phyloP scores from a whole-genome alignment of 2,797 vertebrate genomes.

The Chaenodraco wilsoni region DNA sequence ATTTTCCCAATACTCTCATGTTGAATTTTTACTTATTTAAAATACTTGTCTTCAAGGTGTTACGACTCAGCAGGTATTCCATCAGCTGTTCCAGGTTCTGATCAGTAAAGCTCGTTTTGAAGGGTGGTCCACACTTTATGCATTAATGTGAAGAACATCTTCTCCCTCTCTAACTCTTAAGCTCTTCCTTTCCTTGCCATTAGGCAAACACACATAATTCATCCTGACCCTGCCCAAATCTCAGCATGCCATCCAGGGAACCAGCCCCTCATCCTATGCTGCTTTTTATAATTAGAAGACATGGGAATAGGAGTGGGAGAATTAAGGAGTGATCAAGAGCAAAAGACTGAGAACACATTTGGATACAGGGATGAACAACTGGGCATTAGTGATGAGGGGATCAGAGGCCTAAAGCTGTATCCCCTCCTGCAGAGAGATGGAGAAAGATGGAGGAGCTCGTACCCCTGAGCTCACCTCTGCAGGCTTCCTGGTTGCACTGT shows the following conservation, averaged over 20 bases:
- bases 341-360: slow-evolving; percentile 25
- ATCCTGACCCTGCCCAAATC: slow-evolving; percentile 46
- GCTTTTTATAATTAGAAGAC: slow-evolving; percentile 70
- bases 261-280: slow-evolving; percentile 34
- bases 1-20: background rate
- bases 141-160: background rate
- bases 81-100: background rate
- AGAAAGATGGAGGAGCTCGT: slow-evolving; percentile 32
- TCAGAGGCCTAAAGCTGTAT: slow-evolving; percentile 64
- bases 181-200: slow-evolving; percentile 4
- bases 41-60: background rate
- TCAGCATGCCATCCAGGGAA: slow-evolving; percentile 47
- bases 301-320: slow-evolving; percentile 21
- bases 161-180: background rate
- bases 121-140: background rate
- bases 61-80: background rate
- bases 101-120: background rate
- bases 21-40: background rate
- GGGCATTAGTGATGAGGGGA: slow-evolving; percentile 64
- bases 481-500: too few species aligned
- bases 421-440: slow-evolving; percentile 45
- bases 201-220: slow-evolving; percentile 29
- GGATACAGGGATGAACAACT: slow-evolving; percentile 25
- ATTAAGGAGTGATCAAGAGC: slow-evolving; percentile 28
- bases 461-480: slow-evolving; percentile 28